These are phyloP conservation scores for Thamnaconus septentrionalis DNA, from an alignment of 2,113 vertebrate genomes.

Conservation along the genomic window DNA sequence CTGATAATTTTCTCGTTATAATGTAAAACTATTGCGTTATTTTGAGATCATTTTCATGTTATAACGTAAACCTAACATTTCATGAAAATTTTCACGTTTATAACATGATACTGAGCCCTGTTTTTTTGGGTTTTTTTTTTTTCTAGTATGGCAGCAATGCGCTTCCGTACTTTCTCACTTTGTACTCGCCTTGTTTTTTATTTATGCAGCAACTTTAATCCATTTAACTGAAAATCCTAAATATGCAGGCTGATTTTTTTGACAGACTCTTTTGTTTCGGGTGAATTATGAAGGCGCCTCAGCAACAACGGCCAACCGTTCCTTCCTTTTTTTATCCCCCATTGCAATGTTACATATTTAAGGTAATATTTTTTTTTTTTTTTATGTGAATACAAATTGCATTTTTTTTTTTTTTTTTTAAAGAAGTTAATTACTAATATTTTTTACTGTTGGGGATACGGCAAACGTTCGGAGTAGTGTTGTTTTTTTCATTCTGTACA, in stretches of 20 bases:
- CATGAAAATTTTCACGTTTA: too few relatives aligned
- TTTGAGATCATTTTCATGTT: too few relatives aligned
- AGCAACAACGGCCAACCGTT: constrained; percentile 17
- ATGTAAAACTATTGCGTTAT: too few relatives aligned
- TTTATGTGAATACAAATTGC: constrained; percentile 32
- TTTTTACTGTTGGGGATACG: constrained; percentile 36
- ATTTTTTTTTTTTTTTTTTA: constrained; percentile 41
- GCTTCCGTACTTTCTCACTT: too few relatives aligned
- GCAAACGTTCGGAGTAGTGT: constrained; percentile 33
- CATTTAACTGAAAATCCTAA: constrained; percentile 13
- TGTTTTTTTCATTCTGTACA: constrained; percentile 21
- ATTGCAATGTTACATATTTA: constrained; percentile 57
- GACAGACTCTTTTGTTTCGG: constrained; percentile 1
- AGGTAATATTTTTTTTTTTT: constrained; percentile 47
- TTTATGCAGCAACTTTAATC: constrained; percentile 43
- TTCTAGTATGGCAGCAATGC: too few relatives aligned
- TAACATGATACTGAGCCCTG: too few relatives aligned
- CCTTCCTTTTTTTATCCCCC: constrained; percentile 1
- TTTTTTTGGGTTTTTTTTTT: too few relatives aligned
- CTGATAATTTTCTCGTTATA: too few relatives aligned
- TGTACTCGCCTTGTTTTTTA: neutral
- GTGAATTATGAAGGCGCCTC: constrained; percentile 38
- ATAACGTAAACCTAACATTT: too few relatives aligned
- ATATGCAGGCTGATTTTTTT: constrained; percentile 28
- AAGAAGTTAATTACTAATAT: constrained; percentile 52